A percentile compares a stretch with the other conserved stretches of the same genome.
phyloP scores from a whole-genome alignment of 2,888 invertebrate species.

The Platycheirus albimanus region DNA sequence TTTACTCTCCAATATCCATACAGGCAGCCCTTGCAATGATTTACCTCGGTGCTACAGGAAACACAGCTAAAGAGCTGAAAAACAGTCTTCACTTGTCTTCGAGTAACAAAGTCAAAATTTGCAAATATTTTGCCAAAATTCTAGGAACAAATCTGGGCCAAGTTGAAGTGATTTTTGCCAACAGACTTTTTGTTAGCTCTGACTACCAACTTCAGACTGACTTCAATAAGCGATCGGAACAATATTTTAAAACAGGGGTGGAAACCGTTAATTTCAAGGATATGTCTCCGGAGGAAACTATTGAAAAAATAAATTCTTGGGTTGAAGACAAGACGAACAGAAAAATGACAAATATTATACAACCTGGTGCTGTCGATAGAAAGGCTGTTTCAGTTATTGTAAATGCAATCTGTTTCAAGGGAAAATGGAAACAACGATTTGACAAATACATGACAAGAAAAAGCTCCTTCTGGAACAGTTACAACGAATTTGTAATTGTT shows the following conservation, averaged over 20 bases:
- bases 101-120: slow-evolving; percentile 76
- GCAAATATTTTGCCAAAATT: slow-evolving; percentile 76
- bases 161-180: slow-evolving; percentile 85
- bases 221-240: slow-evolving; percentile 85
- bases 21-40: slow-evolving; percentile 89
- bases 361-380: slow-evolving; percentile 84
- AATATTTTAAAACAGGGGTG: slow-evolving; percentile 86
- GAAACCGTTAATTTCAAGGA: slow-evolving; percentile 86
- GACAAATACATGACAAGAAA: slow-evolving; percentile 77
- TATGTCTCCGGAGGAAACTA: slow-evolving; percentile 82
- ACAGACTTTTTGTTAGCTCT: slow-evolving; percentile 87
- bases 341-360: slow-evolving; percentile 91
- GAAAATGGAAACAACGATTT: slow-evolving; percentile 88
- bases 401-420: slow-evolving; percentile 93
- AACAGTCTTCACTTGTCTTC: slow-evolving; percentile 75
- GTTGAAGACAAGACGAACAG: slow-evolving; percentile 90
- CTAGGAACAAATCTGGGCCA: too few relatives aligned
- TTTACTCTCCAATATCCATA: slow-evolving; percentile 90
- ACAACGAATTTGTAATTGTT: slow-evolving; percentile 83
- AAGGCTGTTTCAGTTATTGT: slow-evolving; percentile 86
- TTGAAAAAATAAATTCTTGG: slow-evolving; percentile 90
- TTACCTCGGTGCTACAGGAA: slow-evolving; percentile 87
- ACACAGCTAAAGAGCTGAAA: slow-evolving; percentile 79
- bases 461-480: slow-evolving; percentile 82
- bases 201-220: slow-evolving; percentile 84